These are phyloP conservation scores for Coracopsis vasa DNA, from an alignment of 2,113 vertebrate genomes.

Conservation along the genomic window DNA sequence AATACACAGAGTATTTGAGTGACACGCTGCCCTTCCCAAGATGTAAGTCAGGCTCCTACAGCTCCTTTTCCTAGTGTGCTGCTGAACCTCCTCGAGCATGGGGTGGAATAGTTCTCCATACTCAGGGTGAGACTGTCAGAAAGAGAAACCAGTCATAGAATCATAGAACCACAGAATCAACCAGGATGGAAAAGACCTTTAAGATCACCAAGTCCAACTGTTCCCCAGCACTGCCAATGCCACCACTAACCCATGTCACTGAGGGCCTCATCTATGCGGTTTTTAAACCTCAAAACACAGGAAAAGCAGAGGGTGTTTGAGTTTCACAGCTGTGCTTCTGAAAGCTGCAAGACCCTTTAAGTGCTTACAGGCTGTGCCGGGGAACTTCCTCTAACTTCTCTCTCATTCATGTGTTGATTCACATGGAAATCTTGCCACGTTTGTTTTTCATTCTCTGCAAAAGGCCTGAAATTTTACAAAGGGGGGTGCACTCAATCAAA, in stretches of 20 bases:
- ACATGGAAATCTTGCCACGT: neutral
- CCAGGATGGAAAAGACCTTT: neutral
- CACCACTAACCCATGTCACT: neutral
- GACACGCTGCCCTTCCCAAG: fast-evolving
- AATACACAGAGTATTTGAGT: fast-evolving
- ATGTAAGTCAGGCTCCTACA: neutral
- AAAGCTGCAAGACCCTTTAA: neutral
- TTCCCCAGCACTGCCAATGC: neutral
- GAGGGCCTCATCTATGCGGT: neutral
- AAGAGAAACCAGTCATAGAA: neutral
- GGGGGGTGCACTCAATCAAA: neutral
- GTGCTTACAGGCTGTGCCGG: neutral
- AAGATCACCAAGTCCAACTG: neutral
- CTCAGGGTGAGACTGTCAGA: neutral
- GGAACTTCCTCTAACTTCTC: neutral
- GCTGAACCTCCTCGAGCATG: neutral
- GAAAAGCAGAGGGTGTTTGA: neutral
- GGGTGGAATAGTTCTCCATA: fast-evolving
- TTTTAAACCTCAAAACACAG: neutral
- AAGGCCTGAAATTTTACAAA: neutral
- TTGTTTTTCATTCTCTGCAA: neutral
- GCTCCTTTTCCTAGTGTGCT: fast-evolving
- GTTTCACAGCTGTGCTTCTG: neutral
- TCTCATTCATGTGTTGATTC: neutral
- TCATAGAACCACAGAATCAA: neutral